These are phyloP conservation scores for Climacteris rufus DNA, from an alignment of 2,113 vertebrate genomes.

Conservation along the genomic window DNA sequence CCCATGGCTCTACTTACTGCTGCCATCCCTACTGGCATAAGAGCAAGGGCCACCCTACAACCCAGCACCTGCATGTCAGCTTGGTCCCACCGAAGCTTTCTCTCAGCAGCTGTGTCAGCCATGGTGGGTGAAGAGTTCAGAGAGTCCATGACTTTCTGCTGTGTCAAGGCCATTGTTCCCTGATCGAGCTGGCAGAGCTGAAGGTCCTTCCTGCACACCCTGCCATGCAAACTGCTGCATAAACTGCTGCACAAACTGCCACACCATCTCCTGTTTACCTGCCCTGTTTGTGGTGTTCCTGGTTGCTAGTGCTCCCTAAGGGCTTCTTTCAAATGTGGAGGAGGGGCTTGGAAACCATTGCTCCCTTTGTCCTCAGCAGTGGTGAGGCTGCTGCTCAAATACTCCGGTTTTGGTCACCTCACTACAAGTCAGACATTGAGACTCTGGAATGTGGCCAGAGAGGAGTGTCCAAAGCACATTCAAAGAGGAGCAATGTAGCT, in stretches of 20 bases:
- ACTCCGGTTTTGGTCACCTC: background rate
- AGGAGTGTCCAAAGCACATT: background rate
- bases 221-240: background rate
- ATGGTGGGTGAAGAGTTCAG: background rate
- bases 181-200: background rate
- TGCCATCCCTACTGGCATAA: background rate
- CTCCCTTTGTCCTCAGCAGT: background rate
- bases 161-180: background rate
- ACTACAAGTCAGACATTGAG: background rate
- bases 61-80: too few relatives aligned
- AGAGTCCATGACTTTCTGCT: background rate
- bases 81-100: background rate
- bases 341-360: accelerated
- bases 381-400: background rate
- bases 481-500: background rate
- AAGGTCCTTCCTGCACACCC: background rate
- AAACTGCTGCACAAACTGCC: background rate
- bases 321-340: background rate
- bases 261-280: background rate
- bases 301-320: too few relatives aligned
- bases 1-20: background rate
- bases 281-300: background rate
- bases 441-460: background rate
- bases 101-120: background rate
- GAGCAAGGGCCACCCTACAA: background rate